Percentiles rank a stretch among this genome's conserved stretches.
Conservation (phyloP, 1,140 invertebrate species). For the Chironomus striatipennis region DNA sequence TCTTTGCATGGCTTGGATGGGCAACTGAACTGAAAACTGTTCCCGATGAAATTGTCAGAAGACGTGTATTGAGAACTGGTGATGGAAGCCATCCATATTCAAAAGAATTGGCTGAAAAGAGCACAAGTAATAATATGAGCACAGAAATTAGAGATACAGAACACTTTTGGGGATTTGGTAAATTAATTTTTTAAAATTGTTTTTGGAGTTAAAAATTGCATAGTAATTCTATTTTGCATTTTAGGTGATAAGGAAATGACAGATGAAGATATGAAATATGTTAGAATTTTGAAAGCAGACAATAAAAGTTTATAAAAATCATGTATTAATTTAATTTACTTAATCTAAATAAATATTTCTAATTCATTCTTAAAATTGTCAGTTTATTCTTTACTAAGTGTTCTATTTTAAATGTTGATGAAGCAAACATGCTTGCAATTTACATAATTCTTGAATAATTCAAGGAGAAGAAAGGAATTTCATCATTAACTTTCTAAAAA, state of each 20-base stretch:
- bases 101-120: not conserved
- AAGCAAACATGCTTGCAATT: too few relatives aligned
- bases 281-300: not conserved
- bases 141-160: not conserved
- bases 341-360: not conserved
- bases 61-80: slow-evolving; percentile 46
- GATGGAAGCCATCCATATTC: slow-evolving; percentile 43
- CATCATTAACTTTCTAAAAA: too few relatives aligned
- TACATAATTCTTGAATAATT: too few relatives aligned
- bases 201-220: not conserved
- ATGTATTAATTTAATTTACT: not conserved
- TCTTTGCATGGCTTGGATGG: slow-evolving; percentile 50
- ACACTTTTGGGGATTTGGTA: not conserved
- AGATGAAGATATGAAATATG: not conserved
- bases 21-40: slow-evolving; percentile 57
- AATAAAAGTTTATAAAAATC: not conserved
- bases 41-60: slow-evolving; percentile 47
- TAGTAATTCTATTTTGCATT: not conserved
- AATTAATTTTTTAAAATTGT: not conserved
- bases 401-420: not conserved
- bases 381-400: not conserved
- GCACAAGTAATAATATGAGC: not conserved
- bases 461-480: too few relatives aligned
- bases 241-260: slow-evolving; percentile 11
- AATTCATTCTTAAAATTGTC: too few relatives aligned